These are phyloP conservation scores for Pangasius djambal DNA, from an alignment of 2,797 vertebrate species.

Conservation along the genomic window DNA sequence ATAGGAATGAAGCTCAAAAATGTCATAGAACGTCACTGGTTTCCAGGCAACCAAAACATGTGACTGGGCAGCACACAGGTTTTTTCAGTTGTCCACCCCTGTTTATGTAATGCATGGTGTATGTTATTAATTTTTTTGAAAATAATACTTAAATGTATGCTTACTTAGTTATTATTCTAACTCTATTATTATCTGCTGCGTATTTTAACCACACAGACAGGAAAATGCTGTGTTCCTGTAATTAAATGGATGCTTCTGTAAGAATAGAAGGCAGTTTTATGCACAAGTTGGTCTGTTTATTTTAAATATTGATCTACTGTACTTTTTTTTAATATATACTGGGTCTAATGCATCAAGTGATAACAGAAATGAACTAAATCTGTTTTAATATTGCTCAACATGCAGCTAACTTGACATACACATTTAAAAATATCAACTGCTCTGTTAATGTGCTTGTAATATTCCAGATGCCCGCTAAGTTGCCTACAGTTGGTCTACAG, in stretches of 20 bases:
- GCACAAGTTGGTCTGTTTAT: background rate
- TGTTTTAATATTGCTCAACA: background rate
- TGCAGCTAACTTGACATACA: background rate
- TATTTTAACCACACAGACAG: background rate
- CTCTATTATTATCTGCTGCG: background rate
- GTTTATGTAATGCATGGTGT: background rate
- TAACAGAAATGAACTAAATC: background rate
- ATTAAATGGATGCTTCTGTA: background rate
- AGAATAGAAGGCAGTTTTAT: background rate
- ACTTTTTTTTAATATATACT: background rate
- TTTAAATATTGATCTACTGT: background rate
- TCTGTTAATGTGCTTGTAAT: background rate
- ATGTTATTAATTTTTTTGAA: background rate
- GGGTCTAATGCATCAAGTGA: background rate
- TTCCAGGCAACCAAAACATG: conserved; percentile 16
- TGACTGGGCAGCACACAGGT: background rate
- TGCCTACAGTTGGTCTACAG: conserved; percentile 18
- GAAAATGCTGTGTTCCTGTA: background rate
- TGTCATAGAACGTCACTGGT: background rate
- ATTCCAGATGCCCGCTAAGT: conserved; percentile 20
- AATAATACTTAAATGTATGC: background rate
- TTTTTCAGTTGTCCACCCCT: conserved; percentile 1
- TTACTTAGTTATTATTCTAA: background rate
- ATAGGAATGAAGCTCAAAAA: background rate
- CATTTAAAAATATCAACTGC: background rate